phyloP scores from a whole-genome alignment of 2,797 vertebrate species.

The Strix occidentalis region DNA sequence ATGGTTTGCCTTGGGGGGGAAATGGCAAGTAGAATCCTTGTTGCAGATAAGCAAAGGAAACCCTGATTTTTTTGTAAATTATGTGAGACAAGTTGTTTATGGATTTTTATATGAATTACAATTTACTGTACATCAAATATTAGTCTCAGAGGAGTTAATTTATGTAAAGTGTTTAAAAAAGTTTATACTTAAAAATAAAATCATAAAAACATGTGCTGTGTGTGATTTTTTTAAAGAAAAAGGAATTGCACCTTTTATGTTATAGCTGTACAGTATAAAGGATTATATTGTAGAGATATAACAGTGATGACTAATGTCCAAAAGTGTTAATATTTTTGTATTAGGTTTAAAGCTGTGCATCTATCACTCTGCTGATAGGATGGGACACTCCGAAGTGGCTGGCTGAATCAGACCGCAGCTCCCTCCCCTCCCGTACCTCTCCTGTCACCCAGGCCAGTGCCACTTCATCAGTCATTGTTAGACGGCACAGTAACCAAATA shows the following conservation, averaged over 20 bases:
- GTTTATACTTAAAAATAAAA: slow-evolving; percentile 97
- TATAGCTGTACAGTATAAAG: slow-evolving; percentile 85
- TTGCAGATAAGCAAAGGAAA: slow-evolving; percentile 89
- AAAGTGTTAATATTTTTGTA: slow-evolving; percentile 85
- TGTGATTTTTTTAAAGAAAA: slow-evolving; percentile 81
- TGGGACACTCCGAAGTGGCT: slow-evolving; percentile 64
- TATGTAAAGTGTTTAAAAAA: slow-evolving; percentile 99
- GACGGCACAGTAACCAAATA: slow-evolving; percentile 63
- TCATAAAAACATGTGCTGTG: slow-evolving; percentile 87
- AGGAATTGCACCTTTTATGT: slow-evolving; percentile 83
- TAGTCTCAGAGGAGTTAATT: slow-evolving; percentile 98
- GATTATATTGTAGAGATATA: slow-evolving; percentile 86
- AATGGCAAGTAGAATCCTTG: slow-evolving; percentile 83
- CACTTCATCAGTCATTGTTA: slow-evolving; percentile 59
- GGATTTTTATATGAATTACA: slow-evolving; percentile 93
- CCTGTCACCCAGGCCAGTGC: slow-evolving; percentile 55
- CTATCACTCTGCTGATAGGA: slow-evolving; percentile 70
- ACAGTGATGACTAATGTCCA: slow-evolving; percentile 80
- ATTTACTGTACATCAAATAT: slow-evolving; percentile 97
- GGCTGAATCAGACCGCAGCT: slow-evolving; percentile 49
- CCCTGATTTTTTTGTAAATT: slow-evolving; percentile 98
- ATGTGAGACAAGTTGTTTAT: slow-evolving; percentile 97
- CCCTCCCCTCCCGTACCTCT: slow-evolving; percentile 26
- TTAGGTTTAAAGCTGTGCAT: slow-evolving; percentile 78
- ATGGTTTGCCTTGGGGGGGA: slow-evolving; percentile 80